Conservation (phyloP, 2,113 vertebrate species). For the Engystomops pustulosus region DNA sequence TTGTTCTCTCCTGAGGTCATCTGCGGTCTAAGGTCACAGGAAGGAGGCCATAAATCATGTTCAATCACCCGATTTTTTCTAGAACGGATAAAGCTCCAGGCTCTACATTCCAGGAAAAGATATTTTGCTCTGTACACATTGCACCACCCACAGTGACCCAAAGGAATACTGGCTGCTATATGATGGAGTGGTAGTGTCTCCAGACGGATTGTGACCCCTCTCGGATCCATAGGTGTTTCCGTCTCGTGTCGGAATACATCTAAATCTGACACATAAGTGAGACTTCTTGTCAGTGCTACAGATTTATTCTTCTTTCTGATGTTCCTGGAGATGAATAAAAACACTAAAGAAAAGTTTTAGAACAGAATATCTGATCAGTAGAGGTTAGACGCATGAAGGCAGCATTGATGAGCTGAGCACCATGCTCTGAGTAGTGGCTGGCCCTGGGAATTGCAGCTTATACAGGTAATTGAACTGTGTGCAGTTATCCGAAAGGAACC, state of each 20-base stretch:
- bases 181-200: not conserved
- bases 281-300: no score
- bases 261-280: not conserved
- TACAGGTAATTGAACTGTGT: no score
- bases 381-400: no score
- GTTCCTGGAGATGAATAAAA: no score
- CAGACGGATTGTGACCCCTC: not conserved
- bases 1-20: not conserved
- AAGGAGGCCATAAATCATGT: not conserved
- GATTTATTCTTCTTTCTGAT: no score
- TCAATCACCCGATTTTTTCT: not conserved
- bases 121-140: no score
- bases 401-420: no score
- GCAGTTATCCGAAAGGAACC: no score
- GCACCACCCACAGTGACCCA: not conserved
- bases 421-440: no score
- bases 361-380: no score
- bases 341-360: no score
- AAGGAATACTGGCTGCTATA: not conserved
- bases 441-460: no score
- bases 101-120: not conserved
- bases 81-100: not conserved
- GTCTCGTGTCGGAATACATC: not conserved
- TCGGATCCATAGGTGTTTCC: not conserved
- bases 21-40: not conserved